These are phyloP conservation scores for Hafferia zeledoni DNA, from an alignment of 2,797 vertebrate genomes.

Conservation along the genomic window DNA sequence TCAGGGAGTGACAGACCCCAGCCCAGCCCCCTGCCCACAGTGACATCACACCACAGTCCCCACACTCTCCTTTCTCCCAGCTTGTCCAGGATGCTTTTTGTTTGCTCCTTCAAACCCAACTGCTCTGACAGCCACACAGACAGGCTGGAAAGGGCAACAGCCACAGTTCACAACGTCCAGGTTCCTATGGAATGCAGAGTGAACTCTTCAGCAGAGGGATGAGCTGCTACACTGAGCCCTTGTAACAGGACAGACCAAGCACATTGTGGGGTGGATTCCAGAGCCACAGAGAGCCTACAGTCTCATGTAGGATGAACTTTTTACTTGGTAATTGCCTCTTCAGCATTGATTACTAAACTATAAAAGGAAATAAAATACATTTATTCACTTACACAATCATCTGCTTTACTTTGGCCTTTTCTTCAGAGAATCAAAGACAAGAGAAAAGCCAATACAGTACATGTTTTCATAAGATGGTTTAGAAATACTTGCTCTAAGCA, in stretches of 20 bases:
- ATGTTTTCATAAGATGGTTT: not conserved
- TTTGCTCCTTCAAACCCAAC: not conserved
- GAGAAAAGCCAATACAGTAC: not conserved
- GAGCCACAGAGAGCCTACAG: not conserved
- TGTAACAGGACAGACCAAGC: rapidly evolving
- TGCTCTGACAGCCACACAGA: not conserved
- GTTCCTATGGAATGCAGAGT: not conserved
- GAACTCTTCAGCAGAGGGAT: not conserved
- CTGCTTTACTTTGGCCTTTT: not conserved
- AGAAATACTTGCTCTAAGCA: not conserved
- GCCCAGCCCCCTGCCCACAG: not conserved
- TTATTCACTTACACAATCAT: not conserved
- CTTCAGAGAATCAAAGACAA: not conserved
- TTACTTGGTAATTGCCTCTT: not conserved
- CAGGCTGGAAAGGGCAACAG: not conserved
- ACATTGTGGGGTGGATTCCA: not conserved
- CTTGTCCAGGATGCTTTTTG: rapidly evolving
- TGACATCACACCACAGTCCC: rapidly evolving
- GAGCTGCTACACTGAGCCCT: not conserved
- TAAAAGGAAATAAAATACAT: not conserved
- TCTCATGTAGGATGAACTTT: not conserved
- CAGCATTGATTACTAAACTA: not conserved
- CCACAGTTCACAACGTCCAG: not conserved
- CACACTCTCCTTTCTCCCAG: rapidly evolving
- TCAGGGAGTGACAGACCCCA: not conserved